A percentile compares a stretch with the other conserved stretches of the same genome.
These are phyloP conservation scores for Phrynosoma platyrhinos DNA, from an alignment of 2,113 vertebrate genomes.

Conservation along the genomic window DNA sequence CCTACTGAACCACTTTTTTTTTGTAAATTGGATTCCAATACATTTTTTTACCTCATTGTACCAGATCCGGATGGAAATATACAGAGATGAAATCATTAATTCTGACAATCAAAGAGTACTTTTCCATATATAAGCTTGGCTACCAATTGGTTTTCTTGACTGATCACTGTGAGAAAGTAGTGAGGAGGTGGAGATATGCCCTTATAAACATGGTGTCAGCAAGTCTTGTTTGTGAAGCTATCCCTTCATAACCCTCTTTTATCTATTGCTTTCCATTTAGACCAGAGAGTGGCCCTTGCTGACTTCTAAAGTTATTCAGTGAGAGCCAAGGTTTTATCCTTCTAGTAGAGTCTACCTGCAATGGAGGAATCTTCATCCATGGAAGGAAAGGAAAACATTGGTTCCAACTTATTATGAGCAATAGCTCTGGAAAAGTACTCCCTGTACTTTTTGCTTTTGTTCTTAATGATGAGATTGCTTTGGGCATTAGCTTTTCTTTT, in stretches of 20 bases:
- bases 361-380: not conserved
- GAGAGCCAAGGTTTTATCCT: not conserved
- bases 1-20: not conserved
- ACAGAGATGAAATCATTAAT: not conserved
- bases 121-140: not conserved
- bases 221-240: not conserved
- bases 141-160: not conserved
- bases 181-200: not conserved
- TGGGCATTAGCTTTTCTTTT: too few species aligned
- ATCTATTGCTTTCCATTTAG: not conserved
- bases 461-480: too few species aligned
- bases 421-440: not conserved
- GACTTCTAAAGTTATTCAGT: not conserved
- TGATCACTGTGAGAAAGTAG: not conserved
- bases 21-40: not conserved
- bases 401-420: not conserved
- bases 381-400: not conserved
- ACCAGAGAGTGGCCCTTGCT: not conserved
- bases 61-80: too few species aligned
- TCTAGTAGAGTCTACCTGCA: not conserved
- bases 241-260: not conserved
- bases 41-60: too few species aligned
- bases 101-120: not conserved
- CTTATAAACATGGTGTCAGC: not conserved
- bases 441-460: too few species aligned